Percentiles rank a stretch among this genome's conserved stretches.
Conservation (phyloP, 64 coral and sea anemone genomes). For the Platygyra sinensis region DNA sequence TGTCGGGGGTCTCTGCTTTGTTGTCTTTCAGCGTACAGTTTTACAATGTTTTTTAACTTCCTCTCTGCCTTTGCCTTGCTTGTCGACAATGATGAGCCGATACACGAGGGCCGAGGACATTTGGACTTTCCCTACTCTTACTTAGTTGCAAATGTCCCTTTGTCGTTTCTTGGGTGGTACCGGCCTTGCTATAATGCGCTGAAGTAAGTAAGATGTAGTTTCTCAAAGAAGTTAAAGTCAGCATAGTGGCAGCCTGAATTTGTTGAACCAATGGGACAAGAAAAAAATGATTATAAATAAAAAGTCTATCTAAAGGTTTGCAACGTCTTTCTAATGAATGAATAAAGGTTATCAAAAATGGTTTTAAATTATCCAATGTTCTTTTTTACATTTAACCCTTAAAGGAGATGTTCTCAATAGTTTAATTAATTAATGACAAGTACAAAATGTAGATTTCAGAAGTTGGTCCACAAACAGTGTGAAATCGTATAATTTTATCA, state of each 20-base stretch:
- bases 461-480: too few relatives aligned
- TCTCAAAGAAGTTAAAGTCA: neutral
- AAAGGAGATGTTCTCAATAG: too few relatives aligned
- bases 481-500: too few relatives aligned
- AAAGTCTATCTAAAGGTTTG: too few relatives aligned
- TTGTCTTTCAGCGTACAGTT: slow-evolving; percentile 78
- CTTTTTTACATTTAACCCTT: too few relatives aligned
- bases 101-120: slow-evolving; percentile 56
- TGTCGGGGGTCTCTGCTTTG: neutral
- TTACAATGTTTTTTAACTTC: slow-evolving; percentile 89
- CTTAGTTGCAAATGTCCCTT: slow-evolving; percentile 71
- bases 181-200: slow-evolving; percentile 85
- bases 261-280: neutral
- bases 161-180: slow-evolving; percentile 84
- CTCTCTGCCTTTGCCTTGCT: slow-evolving; percentile 72
- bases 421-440: too few relatives aligned
- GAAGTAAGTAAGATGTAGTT: slow-evolving; percentile 68
- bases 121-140: slow-evolving; percentile 82
- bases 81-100: neutral
- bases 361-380: too few relatives aligned
- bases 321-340: too few relatives aligned
- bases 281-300: too few relatives aligned
- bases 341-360: too few relatives aligned
- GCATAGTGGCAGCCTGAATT: slow-evolving; percentile 11
- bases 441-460: too few relatives aligned